Percentiles rank a stretch among this genome's conserved stretches.
phyloP scores from a whole-genome alignment of 2,888 invertebrate genomes.

The Nebria salina region DNA sequence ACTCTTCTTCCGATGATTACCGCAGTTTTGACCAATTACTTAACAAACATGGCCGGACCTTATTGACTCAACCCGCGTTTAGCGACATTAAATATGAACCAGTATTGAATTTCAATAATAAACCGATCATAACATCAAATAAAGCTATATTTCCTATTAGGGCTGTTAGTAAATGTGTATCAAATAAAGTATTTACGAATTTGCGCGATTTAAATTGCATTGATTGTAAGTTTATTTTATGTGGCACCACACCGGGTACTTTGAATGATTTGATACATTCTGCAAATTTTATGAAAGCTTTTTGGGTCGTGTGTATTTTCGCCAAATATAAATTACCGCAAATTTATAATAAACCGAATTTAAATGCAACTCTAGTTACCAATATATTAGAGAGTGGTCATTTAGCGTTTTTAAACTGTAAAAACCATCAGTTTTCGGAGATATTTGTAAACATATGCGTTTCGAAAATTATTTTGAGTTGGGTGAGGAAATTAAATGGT shows the following conservation, averaged over 20 bases:
- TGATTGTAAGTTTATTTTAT: constrained; percentile 20
- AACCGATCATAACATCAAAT: not conserved
- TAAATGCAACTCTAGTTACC: constrained; percentile 5
- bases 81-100: constrained; percentile 23
- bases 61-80: constrained; percentile 22
- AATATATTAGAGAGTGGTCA: constrained; percentile 16
- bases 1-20: constrained; percentile 12
- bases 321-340: constrained; percentile 9
- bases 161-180: constrained; percentile 10
- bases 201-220: not conserved
- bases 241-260: not conserved
- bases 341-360: constrained; percentile 23
- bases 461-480: constrained; percentile 3
- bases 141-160: constrained; percentile 13
- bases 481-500: not conserved
- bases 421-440: not conserved
- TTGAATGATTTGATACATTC: not conserved
- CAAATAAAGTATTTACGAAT: constrained; percentile 9
- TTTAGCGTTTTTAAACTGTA: constrained; percentile 6
- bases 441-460: constrained; percentile 8
- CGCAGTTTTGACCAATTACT: constrained; percentile 19
- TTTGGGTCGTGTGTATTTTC: not conserved
- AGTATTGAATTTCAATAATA: constrained; percentile 14
- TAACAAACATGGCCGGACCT: constrained; percentile 7
- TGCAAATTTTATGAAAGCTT: constrained; percentile 17